A percentile compares a stretch with the other conserved stretches of the same genome.
Evolutionary conservation across 2,113 vertebrate genomes (phyloP).

Genomic region (Xenopus borealis): DNA sequence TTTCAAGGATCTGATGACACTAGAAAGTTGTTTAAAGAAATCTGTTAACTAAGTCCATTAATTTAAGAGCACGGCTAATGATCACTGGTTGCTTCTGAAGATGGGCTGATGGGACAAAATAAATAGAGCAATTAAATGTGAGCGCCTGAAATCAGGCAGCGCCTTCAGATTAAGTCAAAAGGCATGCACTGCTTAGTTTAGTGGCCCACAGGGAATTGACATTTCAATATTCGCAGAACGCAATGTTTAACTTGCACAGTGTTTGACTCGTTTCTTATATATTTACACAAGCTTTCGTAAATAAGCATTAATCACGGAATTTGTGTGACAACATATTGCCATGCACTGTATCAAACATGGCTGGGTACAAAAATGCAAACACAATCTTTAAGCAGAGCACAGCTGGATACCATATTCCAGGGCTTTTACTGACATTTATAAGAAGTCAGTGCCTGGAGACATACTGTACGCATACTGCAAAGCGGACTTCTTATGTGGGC

Average conservation of each 20-base stretch:
- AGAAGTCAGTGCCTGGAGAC: slow-evolving; percentile 68
- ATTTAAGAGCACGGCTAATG: not conserved
- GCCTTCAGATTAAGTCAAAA: slow-evolving; percentile 28
- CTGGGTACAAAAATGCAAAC: slow-evolving; percentile 67
- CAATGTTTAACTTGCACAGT: slow-evolving; percentile 63
- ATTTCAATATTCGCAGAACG: slow-evolving; percentile 62
- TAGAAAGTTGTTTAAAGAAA: too few relatives aligned
- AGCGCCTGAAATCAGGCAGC: slow-evolving; percentile 8
- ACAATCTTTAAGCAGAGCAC: slow-evolving; percentile 73
- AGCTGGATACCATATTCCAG: slow-evolving; percentile 82
- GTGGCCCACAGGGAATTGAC: slow-evolving; percentile 49
- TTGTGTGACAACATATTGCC: slow-evolving; percentile 75
- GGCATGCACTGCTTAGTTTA: slow-evolving; percentile 55
- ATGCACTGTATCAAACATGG: slow-evolving; percentile 76
- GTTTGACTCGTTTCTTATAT: slow-evolving; percentile 68
- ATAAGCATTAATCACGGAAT: slow-evolving; percentile 86
- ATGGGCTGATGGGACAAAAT: not conserved
- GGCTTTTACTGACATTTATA: slow-evolving; percentile 63
- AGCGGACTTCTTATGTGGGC: slow-evolving; percentile 66
- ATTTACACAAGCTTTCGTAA: slow-evolving; percentile 79
- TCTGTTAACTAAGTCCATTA: too few relatives aligned
- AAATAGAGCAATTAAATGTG: slow-evolving; percentile 24
- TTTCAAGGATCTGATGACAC: too few relatives aligned
- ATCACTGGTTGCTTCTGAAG: slow-evolving; percentile 2
- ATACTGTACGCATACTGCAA: slow-evolving; percentile 63